These are phyloP conservation scores for Ctenopoma multispine DNA, from an alignment of 2,797 vertebrate genomes.

Conservation along the genomic window DNA sequence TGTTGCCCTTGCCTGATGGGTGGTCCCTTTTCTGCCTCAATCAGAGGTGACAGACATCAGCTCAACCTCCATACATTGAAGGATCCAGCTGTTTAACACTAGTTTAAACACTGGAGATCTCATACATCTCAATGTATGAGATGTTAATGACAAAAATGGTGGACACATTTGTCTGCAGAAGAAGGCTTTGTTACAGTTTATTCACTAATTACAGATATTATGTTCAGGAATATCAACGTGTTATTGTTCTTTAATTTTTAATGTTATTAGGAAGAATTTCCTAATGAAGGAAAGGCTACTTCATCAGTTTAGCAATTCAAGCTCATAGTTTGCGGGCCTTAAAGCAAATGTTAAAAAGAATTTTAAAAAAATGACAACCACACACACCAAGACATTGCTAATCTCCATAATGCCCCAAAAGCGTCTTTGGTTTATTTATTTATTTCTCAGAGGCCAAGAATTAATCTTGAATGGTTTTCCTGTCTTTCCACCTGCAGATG, in stretches of 20 bases:
- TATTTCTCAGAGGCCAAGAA: conserved; percentile 29
- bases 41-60: conserved; percentile 73
- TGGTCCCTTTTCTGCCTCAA: conserved; percentile 73
- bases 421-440: too few relatives aligned
- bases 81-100: conserved; percentile 53
- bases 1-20: conserved; percentile 76
- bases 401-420: not conserved
- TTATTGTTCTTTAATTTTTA: conserved; percentile 14
- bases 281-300: too few relatives aligned
- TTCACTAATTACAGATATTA: conserved; percentile 31
- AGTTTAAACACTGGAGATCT: conserved; percentile 54
- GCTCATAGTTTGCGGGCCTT: not conserved
- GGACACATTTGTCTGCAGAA: conserved; percentile 25
- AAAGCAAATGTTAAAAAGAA: not conserved
- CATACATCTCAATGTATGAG: conserved; percentile 37
- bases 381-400: not conserved
- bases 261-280: too few relatives aligned
- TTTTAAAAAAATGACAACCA: not conserved
- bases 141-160: conserved; percentile 26
- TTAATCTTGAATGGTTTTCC: conserved; percentile 47
- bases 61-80: conserved; percentile 51
- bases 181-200: conserved; percentile 2
- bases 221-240: conserved; percentile 7
- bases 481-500: conserved; percentile 86
- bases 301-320: too few relatives aligned